Conservation (phyloP, 2,888 invertebrate species). For the Adelphocoris suturalis region DNA sequence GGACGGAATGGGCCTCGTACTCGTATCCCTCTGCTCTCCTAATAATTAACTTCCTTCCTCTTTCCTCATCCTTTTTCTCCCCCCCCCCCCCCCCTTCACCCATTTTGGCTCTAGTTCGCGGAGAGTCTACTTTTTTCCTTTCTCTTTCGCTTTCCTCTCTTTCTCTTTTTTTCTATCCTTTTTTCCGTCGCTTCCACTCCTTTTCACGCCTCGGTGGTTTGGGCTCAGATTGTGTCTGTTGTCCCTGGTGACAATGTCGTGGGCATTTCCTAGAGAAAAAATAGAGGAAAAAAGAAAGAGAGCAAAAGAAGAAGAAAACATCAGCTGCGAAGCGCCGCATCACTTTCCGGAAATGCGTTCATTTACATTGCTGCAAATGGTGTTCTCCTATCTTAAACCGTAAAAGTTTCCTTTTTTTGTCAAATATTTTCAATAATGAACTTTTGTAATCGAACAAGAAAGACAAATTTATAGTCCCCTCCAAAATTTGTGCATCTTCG, state of each 20-base stretch:
- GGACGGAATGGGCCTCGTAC: conserved; percentile 56
- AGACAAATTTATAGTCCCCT: no score
- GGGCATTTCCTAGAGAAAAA: background rate
- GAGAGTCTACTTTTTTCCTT: conserved; percentile 28
- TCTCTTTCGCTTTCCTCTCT: background rate
- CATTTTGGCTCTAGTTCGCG: background rate
- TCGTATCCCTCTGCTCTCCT: conserved; percentile 39
- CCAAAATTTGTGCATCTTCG: no score
- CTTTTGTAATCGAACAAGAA: no score
- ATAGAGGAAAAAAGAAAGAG: background rate
- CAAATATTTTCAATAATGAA: no score
- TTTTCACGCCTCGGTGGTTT: conserved; percentile 29
- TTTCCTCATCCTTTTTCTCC: conserved; percentile 8
- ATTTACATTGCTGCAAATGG: no score
- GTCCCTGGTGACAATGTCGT: background rate
- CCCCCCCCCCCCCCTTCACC: no score
- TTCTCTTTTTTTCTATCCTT: background rate
- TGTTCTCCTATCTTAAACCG: no score
- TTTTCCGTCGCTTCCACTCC: background rate
- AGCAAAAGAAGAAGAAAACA: background rate
- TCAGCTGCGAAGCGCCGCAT: no score
- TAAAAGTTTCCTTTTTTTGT: no score
- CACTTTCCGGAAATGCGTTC: no score
- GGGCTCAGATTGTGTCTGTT: conserved; percentile 31
- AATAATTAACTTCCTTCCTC: conserved; percentile 66